Base-by-base conservation (phyloP, 2,113 vertebrate genomes). In the Ellobius talpinus region DNA sequence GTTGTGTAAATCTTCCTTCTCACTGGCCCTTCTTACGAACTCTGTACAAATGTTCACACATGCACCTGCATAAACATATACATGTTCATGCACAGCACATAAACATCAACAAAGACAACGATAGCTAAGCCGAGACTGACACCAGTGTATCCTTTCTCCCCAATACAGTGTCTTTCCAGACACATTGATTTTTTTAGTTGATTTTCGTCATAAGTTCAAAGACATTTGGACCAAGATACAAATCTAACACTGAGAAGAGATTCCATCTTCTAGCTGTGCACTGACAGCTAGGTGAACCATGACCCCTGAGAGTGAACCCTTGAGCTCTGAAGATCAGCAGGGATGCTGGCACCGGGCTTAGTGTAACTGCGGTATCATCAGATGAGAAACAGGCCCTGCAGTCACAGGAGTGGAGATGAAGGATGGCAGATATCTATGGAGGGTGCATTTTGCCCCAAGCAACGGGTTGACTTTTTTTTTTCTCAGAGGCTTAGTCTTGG, bases 281-380 rank as follows among this genome's bases (percentile, higher is more conserved):
- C 47, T 16, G 6, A 16, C 1, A 55, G 23, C 5, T 33, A 14
- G 39, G 13, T 85, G 45, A 66, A 36, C 2, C 52, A 26, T 50
- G 63, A 33, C 3, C 39, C 39, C 61, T 68, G 29, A 68, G 23
- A 78, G 70, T 12, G 23, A 39, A 7, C 87, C 33, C 26, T 26
- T 84, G 92, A 61, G 13, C n/a, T 29, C 31, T 45, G 0, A 8
- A 52, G 45, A 82, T 24, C 3, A 0, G 11, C 3, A 0, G 0
- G n/a, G 23, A 21, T 3, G 7, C 7, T 86, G n/a, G 9, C 33
- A 42, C 77, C 1, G 2, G 1, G 31, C 39, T 73, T 77, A 63
- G n/a, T 6, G 3, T 33, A 16, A n/a, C 17, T 16, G 0, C 2
- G 12, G 45, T 45, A 31, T 10, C 42, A 55, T 47, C 77, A 45